Conservation (phyloP, 92 coral and sea anemone genomes). For the Zoanthus sansibaricus region DNA sequence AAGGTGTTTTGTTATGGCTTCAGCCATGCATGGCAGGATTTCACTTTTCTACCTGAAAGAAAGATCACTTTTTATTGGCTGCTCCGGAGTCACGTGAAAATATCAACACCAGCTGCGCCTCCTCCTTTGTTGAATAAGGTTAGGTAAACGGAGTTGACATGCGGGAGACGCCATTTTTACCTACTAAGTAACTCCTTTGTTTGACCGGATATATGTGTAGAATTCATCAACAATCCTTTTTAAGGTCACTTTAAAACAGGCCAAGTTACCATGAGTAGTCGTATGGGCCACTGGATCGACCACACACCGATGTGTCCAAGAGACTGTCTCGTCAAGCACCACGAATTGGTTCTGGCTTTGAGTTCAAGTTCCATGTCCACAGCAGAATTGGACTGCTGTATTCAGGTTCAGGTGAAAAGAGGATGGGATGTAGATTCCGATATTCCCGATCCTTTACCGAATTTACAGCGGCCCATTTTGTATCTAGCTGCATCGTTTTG, state of each 20-base stretch:
- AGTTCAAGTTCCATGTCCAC: constrained; percentile 49
- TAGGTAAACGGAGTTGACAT: constrained; percentile 36
- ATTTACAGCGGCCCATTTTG: constrained; percentile 26
- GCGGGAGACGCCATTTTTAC: constrained; percentile 51
- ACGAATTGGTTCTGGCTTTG: constrained; percentile 40
- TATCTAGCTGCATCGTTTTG: constrained; percentile 45
- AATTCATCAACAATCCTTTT: constrained; percentile 3
- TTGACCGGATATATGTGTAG: background rate
- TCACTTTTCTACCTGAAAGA: constrained; percentile 45
- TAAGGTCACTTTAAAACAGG: background rate
- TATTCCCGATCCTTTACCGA: constrained; percentile 40
- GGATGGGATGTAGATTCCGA: constrained; percentile 48
- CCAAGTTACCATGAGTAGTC: constrained; percentile 1
- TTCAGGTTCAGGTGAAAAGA: constrained; percentile 46
- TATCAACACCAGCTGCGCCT: constrained; percentile 44
- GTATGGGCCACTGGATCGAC: constrained; percentile 48
- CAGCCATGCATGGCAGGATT: background rate
- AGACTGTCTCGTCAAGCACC: constrained; percentile 39
- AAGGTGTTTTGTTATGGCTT: background rate
- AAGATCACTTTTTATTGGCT: constrained; percentile 30
- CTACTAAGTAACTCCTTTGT: constrained; percentile 35
- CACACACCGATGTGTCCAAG: constrained; percentile 46
- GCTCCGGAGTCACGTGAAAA: constrained; percentile 24
- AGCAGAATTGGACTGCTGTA: constrained; percentile 39
- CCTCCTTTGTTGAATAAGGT: constrained; percentile 44